Conservation (phyloP, 1,140 invertebrate genomes). For the Ostrea denselamellosa region DNA sequence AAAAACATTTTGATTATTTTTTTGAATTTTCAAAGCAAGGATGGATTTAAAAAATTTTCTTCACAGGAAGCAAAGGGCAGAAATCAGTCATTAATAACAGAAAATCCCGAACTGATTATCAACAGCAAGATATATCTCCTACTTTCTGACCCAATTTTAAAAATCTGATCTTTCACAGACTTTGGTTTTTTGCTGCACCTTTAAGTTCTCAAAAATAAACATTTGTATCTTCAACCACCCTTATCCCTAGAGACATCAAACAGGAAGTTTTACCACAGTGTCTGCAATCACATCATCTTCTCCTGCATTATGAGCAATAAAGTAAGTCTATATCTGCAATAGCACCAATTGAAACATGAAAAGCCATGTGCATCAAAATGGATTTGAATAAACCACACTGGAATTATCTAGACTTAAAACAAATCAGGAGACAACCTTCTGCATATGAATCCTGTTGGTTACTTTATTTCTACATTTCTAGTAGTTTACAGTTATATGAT, state of each 20-base stretch:
- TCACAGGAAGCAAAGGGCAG: neutral
- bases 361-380: constrained; percentile 2
- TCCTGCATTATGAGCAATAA: neutral
- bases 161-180: constrained; percentile 16
- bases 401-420: constrained; percentile 16
- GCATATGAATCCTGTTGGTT: neutral
- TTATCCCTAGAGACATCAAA: neutral
- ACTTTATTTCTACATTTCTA: neutral
- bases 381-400: neutral
- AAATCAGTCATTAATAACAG: constrained; percentile 8
- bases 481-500: neutral
- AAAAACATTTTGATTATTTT: neutral
- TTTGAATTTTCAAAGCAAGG: neutral
- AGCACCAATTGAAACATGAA: constrained; percentile 2
- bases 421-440: neutral
- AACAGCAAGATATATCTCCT: neutral
- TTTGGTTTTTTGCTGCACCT: neutral
- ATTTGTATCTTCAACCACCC: neutral
- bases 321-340: neutral
- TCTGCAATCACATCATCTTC: neutral
- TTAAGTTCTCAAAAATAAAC: constrained; percentile 25
- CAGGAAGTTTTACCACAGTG: neutral
- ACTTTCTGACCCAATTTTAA: neutral
- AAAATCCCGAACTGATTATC: constrained; percentile 14
- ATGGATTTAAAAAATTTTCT: neutral